Base-by-base conservation (phyloP, 2,888 invertebrate species). In the Eristalinus aeneus region DNA sequence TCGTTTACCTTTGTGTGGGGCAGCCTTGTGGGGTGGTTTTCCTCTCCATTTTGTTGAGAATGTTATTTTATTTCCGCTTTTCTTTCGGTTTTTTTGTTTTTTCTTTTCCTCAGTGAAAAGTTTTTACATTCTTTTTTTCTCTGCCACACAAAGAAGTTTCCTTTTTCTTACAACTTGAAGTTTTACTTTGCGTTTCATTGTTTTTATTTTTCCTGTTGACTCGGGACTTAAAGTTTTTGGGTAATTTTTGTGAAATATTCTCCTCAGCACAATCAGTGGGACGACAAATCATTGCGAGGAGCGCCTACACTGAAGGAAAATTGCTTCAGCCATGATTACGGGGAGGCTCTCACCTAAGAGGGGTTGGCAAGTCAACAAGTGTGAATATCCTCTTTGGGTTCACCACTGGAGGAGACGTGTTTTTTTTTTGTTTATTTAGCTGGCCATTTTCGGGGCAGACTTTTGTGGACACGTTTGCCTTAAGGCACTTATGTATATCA, bases 21-120 rank as follows among this genome's bases (percentile, higher is more conserved):
- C 16, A 16, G 46, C 16, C 16, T 8, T 46, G n/a, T 16, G 46
- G 46, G 46, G 16, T 46, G 46, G 46, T 85, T 65, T 75, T 58
- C 20, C 6, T 46, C n/a, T 54, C 31, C 31, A 36, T 72, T 85
- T 58, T 68, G 76, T 58, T 53, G 65, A 58, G 71, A 79, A 65
- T 68, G 71, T 72, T 80, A 80, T 71, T 84, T 84, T 80, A 67
- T 84, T 84, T 80, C 72, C 75, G 46, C 46, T 46, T 46, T 46
- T 46, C 46, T 46, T 46, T 46, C 46, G 16, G n/a, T n/a, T n/a
- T 39, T 46, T 16, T 46, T 46, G 8, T 16, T n/a, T 46, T 8
- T 39, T 8, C 1, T 46, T 27, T 27, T 27, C 5, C 27, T 27
- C 27, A 46, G 16, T 68, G 53, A 46, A 76, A 68, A 54, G 54